phyloP scores from a whole-genome alignment of 2,113 vertebrate species.

The Cepphus grylle region DNA sequence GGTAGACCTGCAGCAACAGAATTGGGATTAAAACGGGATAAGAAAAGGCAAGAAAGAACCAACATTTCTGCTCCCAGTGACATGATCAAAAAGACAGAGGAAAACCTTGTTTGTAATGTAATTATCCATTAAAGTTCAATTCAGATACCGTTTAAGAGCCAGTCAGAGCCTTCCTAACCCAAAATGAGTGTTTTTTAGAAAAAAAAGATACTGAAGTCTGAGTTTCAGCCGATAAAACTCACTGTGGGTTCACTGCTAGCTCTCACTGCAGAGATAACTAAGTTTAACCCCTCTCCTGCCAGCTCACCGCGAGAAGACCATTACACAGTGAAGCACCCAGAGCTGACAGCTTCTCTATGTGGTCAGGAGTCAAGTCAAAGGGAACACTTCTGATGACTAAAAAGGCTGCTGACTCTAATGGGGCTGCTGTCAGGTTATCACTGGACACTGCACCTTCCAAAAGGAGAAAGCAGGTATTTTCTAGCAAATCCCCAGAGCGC shows the following conservation, averaged over 20 bases:
- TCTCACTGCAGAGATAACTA: background rate
- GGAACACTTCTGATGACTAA: background rate
- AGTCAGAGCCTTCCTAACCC: background rate
- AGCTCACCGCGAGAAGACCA: background rate
- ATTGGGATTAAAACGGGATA: conserved; percentile 74
- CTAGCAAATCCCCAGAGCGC: background rate
- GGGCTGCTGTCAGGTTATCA: background rate
- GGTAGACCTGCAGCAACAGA: conserved; percentile 70
- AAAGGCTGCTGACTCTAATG: background rate
- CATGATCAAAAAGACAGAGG: conserved; percentile 65
- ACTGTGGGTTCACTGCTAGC: background rate
- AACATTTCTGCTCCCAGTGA: conserved; percentile 40
- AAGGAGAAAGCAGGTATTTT: background rate
- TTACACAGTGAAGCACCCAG: background rate
- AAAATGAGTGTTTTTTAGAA: background rate
- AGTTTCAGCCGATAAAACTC: background rate
- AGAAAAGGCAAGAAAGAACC: conserved; percentile 65
- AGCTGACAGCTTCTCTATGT: background rate
- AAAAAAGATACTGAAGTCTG: background rate
- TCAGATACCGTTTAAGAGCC: conserved; percentile 25
- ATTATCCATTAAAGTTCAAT: conserved; percentile 41
- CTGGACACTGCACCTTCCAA: background rate
- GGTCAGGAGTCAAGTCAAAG: background rate
- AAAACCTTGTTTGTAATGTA: conserved; percentile 44
- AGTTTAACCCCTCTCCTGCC: background rate